Evolutionary conservation across 2,113 vertebrate genomes (phyloP), one percentile per base, ranked within the genome.

Genomic region (Carollia perspicillata): DNA sequence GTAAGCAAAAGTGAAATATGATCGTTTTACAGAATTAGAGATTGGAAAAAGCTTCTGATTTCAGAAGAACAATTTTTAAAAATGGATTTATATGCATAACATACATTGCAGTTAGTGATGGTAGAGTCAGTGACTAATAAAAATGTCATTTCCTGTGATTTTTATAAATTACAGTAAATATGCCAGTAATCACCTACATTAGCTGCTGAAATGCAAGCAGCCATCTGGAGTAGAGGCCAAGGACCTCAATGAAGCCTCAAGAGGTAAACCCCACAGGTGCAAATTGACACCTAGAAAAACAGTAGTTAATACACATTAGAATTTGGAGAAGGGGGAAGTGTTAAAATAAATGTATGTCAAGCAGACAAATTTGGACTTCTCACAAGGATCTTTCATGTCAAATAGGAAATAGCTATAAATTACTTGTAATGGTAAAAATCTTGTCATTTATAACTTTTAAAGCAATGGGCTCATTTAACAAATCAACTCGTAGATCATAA

Each of bases 161-260:
- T 96, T 96, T 96, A 97, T 92, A 92, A 97, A 97, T 97, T 95
- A 86, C 93, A 93, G 95, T 89, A 95, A 97, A 97, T 97, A 97
- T 78, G 87, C 87, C 86, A 23, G 93, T 95, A 93, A 97, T 96
- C 95, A 92, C 91, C 96, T 95, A 94, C 90, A 95, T 90, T 77
- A 95, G 90, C 81, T 51, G 84, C 84, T 90, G 60, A 93, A 69
- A 94, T 18, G 33, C 79, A 78, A 79, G 96, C 87, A 88, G 86
- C 87, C 81, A 47, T 93, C 95, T 92, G 95, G 58, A 90, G 68
- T 26, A 47, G 88, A 90, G 95, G 93, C 92, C 85, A 90, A 89
- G 86, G 84, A 68, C 95, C 75, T 37, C 60, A n/a, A 0, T 7
- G 75, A 94, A 53, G 95, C 95, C 94, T 93, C n/a, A 12, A 88